Conservation (phyloP, 1,140 invertebrate species). For the Phthorimaea operculella region DNA sequence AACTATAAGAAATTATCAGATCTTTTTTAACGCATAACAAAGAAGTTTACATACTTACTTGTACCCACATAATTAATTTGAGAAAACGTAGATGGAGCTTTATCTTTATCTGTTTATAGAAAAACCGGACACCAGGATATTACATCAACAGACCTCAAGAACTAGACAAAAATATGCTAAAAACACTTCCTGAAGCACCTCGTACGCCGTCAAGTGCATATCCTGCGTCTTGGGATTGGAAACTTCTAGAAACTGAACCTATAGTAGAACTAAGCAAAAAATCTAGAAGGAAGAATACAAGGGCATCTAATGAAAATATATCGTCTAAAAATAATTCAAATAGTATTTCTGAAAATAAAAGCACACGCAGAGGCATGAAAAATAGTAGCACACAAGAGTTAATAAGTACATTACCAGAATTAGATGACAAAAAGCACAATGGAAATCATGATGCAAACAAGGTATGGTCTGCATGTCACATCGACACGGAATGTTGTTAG, state of each 20-base stretch:
- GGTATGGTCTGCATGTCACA: slow-evolving; percentile 48
- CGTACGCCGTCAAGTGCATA: slow-evolving; percentile 75
- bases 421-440: slow-evolving; percentile 41
- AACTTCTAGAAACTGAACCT: slow-evolving; percentile 68
- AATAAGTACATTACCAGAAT: slow-evolving; percentile 52
- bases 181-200: slow-evolving; percentile 81
- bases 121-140: slow-evolving; percentile 82
- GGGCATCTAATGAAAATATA: slow-evolving; percentile 59
- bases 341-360: slow-evolving; percentile 45
- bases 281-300: slow-evolving; percentile 48
- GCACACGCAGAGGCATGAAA: slow-evolving; percentile 44
- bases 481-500: slow-evolving; percentile 30
- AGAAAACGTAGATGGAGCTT: background rate
- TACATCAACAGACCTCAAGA: slow-evolving; percentile 81
- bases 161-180: slow-evolving; percentile 75
- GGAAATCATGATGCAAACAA: slow-evolving; percentile 28
- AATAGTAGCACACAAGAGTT: slow-evolving; percentile 56
- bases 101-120: slow-evolving; percentile 68
- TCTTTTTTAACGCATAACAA: background rate
- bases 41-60: background rate
- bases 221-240: slow-evolving; percentile 79
- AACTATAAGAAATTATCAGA: no score
- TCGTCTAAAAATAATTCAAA: slow-evolving; percentile 54
- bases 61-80: background rate
- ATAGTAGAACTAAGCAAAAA: slow-evolving; percentile 56